These are phyloP conservation scores for Tichodroma muraria DNA, from an alignment of 2,113 vertebrate species.

Conservation along the genomic window DNA sequence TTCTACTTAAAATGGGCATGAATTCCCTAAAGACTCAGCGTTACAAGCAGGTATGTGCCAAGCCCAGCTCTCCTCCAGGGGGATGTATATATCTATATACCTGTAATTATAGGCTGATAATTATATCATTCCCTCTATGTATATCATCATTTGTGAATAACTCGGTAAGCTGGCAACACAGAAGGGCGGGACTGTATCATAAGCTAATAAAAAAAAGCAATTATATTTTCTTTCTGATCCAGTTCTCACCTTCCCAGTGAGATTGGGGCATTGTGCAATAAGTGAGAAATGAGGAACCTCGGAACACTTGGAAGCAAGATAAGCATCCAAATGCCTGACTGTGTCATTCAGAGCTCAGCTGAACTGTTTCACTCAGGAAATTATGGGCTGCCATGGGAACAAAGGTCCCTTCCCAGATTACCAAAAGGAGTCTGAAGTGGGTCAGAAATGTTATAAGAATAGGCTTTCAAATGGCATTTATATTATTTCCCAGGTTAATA, in stretches of 20 bases:
- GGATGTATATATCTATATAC: slow-evolving; percentile 68
- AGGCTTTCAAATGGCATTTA: slow-evolving; percentile 31
- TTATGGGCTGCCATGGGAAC: slow-evolving; percentile 49
- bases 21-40: slow-evolving; percentile 59
- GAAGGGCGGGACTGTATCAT: slow-evolving; percentile 70
- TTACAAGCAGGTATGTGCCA: slow-evolving; percentile 52
- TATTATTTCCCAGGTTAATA: slow-evolving; percentile 44
- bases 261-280: slow-evolving; percentile 70
- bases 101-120: slow-evolving; percentile 80
- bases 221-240: slow-evolving; percentile 78
- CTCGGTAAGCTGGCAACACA: slow-evolving; percentile 69
- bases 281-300: slow-evolving; percentile 50
- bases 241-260: slow-evolving; percentile 71
- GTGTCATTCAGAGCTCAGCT: slow-evolving; percentile 23
- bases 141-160: slow-evolving; percentile 75
- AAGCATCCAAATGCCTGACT: slow-evolving; percentile 35
- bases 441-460: slow-evolving; percentile 42
- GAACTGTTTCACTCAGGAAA: slow-evolving; percentile 45
- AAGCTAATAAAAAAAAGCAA: slow-evolving; percentile 79
- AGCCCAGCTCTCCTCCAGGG: slow-evolving; percentile 71
- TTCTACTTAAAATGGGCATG: slow-evolving; percentile 25
- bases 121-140: slow-evolving; percentile 75
- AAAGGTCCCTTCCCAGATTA: slow-evolving; percentile 58
- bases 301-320: slow-evolving; percentile 48
- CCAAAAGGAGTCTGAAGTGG: slow-evolving; percentile 39